These are phyloP conservation scores for Pelusios castaneus DNA, from an alignment of 2,113 vertebrate species.

Conservation along the genomic window DNA sequence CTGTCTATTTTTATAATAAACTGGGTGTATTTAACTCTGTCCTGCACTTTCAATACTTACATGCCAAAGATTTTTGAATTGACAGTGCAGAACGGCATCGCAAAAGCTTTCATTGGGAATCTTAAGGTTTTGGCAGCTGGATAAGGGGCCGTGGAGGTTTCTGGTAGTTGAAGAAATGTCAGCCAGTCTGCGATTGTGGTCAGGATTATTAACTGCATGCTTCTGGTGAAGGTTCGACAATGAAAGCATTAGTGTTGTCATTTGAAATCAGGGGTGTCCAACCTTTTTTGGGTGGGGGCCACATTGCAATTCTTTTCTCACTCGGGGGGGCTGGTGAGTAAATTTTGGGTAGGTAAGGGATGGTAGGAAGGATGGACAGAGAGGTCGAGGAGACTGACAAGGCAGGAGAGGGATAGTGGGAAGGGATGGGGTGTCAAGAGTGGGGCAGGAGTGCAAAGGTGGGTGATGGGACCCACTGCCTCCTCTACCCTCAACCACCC, in stretches of 20 bases:
- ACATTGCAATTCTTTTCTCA: too few relatives aligned
- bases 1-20: not conserved
- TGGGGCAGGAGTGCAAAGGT: too few relatives aligned
- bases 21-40: not conserved
- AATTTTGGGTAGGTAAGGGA: too few relatives aligned
- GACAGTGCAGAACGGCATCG: not conserved
- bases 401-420: too few relatives aligned
- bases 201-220: not conserved
- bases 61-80: not conserved
- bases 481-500: too few relatives aligned
- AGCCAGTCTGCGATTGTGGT: not conserved
- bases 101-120: not conserved
- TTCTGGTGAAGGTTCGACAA: not conserved
- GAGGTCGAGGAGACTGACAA: too few relatives aligned
- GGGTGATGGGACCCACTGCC: too few relatives aligned
- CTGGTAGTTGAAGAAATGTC: not conserved
- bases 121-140: not conserved
- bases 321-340: too few relatives aligned
- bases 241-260: not conserved
- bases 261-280: too few relatives aligned
- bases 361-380: too few relatives aligned
- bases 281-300: too few relatives aligned
- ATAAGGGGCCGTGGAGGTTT: not conserved
- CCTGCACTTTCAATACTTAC: not conserved
- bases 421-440: too few relatives aligned